Conservation (phyloP, 1,140 invertebrate genomes). For the Marisa cornuarietis region DNA sequence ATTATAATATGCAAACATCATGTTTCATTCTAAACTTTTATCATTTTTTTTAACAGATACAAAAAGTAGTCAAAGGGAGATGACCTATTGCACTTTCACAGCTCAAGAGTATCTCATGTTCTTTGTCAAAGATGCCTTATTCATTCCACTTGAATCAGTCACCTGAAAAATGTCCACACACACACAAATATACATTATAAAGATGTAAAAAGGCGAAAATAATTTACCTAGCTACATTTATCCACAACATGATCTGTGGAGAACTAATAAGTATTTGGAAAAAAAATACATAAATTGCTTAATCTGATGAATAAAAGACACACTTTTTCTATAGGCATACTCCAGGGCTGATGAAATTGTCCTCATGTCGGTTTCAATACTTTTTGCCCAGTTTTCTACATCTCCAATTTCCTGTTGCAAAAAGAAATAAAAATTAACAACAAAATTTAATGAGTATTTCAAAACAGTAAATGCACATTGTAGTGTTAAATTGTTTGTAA, state of each 20-base stretch:
- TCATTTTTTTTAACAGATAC: not conserved
- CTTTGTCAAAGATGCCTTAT: not conserved
- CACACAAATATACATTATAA: not conserved
- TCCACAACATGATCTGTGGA: no score
- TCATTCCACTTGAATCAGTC: not conserved
- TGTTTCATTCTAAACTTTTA: not conserved
- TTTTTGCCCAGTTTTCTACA: conserved; percentile 97
- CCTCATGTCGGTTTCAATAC: conserved; percentile 96
- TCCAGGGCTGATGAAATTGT: conserved; percentile 92
- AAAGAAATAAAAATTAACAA: conserved; percentile 13
- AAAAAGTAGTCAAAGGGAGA: not conserved
- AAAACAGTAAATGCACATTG: no score
- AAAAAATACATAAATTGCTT: not conserved
- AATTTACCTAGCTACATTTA: no score
- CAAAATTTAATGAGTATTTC: no score
- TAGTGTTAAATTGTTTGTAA: no score
- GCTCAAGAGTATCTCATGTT: not conserved
- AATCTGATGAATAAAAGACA: conserved; percentile 49
- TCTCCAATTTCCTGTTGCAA: conserved; percentile 87
- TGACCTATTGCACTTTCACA: not conserved
- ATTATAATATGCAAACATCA: not conserved
- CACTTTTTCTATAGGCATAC: conserved; percentile 88
- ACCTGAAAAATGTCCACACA: not conserved
- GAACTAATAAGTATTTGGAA: no score
- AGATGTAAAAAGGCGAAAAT: no score